phyloP scores from a whole-genome alignment of 2,113 vertebrate species.

The Poicephalus meyeri region DNA sequence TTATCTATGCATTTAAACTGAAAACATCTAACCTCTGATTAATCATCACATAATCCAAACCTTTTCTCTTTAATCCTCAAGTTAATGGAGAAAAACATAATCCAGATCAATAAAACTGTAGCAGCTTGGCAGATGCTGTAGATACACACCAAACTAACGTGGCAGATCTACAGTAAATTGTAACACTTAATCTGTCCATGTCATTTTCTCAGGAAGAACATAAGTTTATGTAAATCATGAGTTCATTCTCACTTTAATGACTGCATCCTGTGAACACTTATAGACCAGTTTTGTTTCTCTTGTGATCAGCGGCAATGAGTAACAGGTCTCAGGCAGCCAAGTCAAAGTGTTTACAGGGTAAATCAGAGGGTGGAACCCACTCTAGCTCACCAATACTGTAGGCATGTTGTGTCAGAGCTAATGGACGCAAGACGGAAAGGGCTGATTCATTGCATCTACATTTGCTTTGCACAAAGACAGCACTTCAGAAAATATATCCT shows the following conservation, averaged over 20 bases:
- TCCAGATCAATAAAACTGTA: not conserved
- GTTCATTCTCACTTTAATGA: constrained; percentile 15
- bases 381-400: not conserved
- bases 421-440: not conserved
- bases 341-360: not conserved
- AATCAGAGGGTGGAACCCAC: not conserved
- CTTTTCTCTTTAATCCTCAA: constrained; percentile 19
- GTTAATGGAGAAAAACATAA: constrained; percentile 42
- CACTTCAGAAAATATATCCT: not conserved
- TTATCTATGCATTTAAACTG: not conserved
- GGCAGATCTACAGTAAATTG: not conserved
- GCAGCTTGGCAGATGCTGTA: not conserved
- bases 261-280: not conserved
- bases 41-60: constrained; percentile 1
- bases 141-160: not conserved
- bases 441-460: not conserved
- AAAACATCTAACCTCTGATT: constrained; percentile 37
- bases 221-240: not conserved
- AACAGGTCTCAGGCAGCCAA: not conserved
- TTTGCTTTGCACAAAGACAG: not conserved
- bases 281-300: not conserved
- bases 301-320: not conserved
- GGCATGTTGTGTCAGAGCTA: not conserved
- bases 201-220: constrained; percentile 13
- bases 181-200: not conserved